phyloP scores from a whole-genome alignment of 1,140 invertebrate species.

The Leptopilina clavipes region DNA sequence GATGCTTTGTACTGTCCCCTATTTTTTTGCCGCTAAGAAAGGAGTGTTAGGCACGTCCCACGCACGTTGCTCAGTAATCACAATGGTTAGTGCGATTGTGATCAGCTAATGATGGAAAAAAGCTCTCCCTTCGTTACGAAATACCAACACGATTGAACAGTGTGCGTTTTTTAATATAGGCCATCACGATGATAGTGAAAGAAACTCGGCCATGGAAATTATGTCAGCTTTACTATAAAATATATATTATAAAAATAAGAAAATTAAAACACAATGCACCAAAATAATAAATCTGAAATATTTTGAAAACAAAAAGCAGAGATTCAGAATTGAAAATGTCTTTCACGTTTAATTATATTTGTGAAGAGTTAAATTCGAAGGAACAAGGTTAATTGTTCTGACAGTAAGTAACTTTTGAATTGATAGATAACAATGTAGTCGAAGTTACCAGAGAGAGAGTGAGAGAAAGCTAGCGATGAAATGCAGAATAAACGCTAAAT shows the following conservation, averaged over 20 bases:
- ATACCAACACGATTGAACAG: constrained; percentile 65
- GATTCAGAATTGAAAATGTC: too few species aligned
- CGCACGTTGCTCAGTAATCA: constrained; percentile 60
- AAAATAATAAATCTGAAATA: too few species aligned
- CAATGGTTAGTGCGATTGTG: constrained; percentile 70
- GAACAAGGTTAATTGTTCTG: constrained; percentile 12
- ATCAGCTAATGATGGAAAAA: constrained; percentile 71
- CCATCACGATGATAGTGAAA: not conserved
- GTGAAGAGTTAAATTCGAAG: not conserved
- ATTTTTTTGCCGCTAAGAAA: not conserved
- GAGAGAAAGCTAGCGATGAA: not conserved
- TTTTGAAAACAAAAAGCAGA: too few species aligned
- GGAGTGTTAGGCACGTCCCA: constrained; percentile 32
- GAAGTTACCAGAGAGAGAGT: constrained; percentile 1
- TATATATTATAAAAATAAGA: too few species aligned
- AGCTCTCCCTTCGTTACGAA: constrained; percentile 68
- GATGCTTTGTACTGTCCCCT: not conserved
- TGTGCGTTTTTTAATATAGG: not conserved
- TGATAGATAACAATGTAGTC: constrained; percentile 5
- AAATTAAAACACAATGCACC: too few species aligned
- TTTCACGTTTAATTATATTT: not conserved
- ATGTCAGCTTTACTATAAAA: too few species aligned
- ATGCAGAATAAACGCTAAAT: not conserved
- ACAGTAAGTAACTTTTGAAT: constrained; percentile 7
- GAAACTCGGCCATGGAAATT: not conserved